Evolutionary conservation across 2,113 vertebrate species (phyloP), one percentile per base, ranked within the genome.

Genomic region (Ochotona princeps): DNA sequence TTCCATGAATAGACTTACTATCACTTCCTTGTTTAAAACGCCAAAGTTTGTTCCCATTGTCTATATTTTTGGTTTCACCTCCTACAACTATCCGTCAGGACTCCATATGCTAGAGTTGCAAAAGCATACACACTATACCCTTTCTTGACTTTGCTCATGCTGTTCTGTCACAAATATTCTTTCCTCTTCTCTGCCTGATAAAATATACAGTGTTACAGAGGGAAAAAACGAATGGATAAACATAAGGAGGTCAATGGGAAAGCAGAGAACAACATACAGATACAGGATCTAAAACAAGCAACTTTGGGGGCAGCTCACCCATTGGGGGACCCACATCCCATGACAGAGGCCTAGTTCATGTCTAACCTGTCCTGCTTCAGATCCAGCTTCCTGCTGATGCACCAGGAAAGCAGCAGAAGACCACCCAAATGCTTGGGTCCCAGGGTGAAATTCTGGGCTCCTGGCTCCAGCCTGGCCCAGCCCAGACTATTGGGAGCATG

Each of bases 41-140:
- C 80, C 75, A 47, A 61, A 75, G 81, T 72, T 75, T 93, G 85
- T 90, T 83, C 32, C 57, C 61, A 72, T 72, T 90, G n/a, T 89
- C 80, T 75, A 1, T 80, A 75, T 60, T 94, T 94, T 75, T 54
- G 61, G 47, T 93, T 75, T 96, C 35, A 84, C 72, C 70, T 87
- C 87, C 76, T 57, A 72, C 17, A 4, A 75, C 81, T 60, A 15
- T 80, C 72, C 60, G 60, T 89, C 75, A 92, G 66, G 51, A 91
- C 23, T 18, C 57, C 88, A 54, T 57, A 87, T 66, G 87, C 32
- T 75, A 72, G 66, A 73, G 80, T 8, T 30, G 38, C 30, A 78
- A 78, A 54, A 30, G 20, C 32, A 69, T 32, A 63, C 7, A 60
- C 5, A 38, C 12, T 78, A 65, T 63, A 89, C 21, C 75, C 21